Evolutionary conservation across 2,888 invertebrate genomes (phyloP), one percentile per base, ranked within the genome.

Genomic region (Latheticus oryzae): DNA sequence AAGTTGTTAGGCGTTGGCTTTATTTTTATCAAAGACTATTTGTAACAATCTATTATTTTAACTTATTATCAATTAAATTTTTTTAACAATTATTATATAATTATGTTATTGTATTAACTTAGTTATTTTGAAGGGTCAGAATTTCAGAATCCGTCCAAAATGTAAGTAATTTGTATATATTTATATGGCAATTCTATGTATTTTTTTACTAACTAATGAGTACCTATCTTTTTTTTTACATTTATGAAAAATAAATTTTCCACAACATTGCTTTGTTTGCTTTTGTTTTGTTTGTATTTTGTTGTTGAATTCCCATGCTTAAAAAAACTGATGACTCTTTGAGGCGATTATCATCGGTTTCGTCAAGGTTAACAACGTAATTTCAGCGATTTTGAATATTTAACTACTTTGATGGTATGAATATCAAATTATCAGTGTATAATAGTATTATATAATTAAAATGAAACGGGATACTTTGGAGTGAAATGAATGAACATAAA

Each of bases 1-100:
- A 48, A 40, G 28, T 50, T 50, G 58, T 54, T 58, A 56, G 50
- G 56, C 50, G 37, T 42, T 56, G 56, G 50, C 33, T 42, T 45
- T 32, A 17, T 45, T 45, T 45, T 28, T 15, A 42, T 32, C 24
- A 33, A 42, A 57, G 26, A 37, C 26, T 24, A 16, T 12, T 17
- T 15, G 30, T 35, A 35, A 48, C 23, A 52, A 16, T 37, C 17
- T 37, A n/a, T n/a, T 15, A 40, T 30, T 33, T n/a, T 52, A 42
- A 52, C 28, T 50, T 47, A 35, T 35, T 43, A 9, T 30, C 13
- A n/a, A 8, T 12, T 42, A 12, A 11, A 38, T 38, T 9, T 35
- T 16, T 35, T 16, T 17, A 16, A 16, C n/a, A 28, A 28, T 28
- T 16, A 33, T 23, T 40, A 40, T n/a, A 23, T n/a, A 23, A 2